Conservation (phyloP, 2,888 invertebrate species). For the Clivina fossor region DNA sequence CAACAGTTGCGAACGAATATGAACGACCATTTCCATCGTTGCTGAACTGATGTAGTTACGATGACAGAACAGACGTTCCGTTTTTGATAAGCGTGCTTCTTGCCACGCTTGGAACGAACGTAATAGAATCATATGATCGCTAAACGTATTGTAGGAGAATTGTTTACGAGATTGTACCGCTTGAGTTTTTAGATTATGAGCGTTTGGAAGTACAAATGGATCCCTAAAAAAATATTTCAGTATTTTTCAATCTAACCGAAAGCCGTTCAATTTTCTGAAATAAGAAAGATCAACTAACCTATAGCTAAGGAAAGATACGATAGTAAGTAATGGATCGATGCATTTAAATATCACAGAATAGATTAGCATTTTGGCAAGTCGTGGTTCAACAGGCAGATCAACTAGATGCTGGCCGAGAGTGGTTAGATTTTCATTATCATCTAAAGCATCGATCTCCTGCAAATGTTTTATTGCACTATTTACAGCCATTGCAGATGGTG, state of each 20-base stretch:
- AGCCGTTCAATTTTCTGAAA: not conserved
- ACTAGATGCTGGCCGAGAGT: slow-evolving; percentile 84
- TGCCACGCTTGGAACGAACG: slow-evolving; percentile 71
- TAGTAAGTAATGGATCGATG: slow-evolving; percentile 87
- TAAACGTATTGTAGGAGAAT: slow-evolving; percentile 74
- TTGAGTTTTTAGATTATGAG: slow-evolving; percentile 64
- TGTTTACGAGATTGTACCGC: slow-evolving; percentile 64
- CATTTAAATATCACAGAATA: slow-evolving; percentile 90
- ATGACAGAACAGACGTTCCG: slow-evolving; percentile 71
- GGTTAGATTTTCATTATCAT: slow-evolving; percentile 83
- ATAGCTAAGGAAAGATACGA: slow-evolving; percentile 82
- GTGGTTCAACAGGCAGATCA: slow-evolving; percentile 91
- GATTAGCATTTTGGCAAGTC: slow-evolving; percentile 87
- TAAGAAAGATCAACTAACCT: slow-evolving; percentile 54
- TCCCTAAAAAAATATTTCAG: slow-evolving; percentile 57
- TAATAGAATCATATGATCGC: slow-evolving; percentile 88
- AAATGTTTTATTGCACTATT: slow-evolving; percentile 68
- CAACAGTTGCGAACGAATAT: slow-evolving; percentile 79
- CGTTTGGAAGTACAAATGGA: slow-evolving; percentile 75
- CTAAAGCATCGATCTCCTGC: slow-evolving; percentile 83
- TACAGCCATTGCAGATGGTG: slow-evolving; percentile 77
- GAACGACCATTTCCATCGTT: slow-evolving; percentile 88
- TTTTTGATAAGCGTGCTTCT: slow-evolving; percentile 61
- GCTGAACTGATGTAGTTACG: slow-evolving; percentile 76
- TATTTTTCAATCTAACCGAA: not conserved